Evolutionary conservation across 2,113 vertebrate species (phyloP), one percentile per base, ranked within the genome.

Genomic region (Clinocottus analis): DNA sequence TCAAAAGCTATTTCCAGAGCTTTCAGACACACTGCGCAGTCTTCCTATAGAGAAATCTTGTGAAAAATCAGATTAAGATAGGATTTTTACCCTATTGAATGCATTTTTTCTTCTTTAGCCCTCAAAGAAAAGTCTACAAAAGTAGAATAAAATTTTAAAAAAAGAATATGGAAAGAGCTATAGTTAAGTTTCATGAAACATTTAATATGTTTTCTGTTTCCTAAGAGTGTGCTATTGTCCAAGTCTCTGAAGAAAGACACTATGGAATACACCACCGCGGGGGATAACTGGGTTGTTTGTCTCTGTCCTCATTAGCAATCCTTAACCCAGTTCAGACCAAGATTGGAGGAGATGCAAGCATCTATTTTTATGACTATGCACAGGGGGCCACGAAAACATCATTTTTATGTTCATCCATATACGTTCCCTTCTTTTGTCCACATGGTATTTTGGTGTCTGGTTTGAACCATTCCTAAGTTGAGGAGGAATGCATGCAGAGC

Each of bases 221-320:
- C 7, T 43, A 35, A 29, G 21, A 16, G 12, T 61, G 37, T 25
- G n/a, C 55, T 39, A 9, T 25, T 19, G 31, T 56, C 66, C 17
- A 64, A 47, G 17, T 37, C 47, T 65, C 23, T 77, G 43, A 19
- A 27, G 33, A 67, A 19, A 31, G 33, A 61, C 23, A 31, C 23
- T 21, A 13, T 70, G 51, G 39, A 60, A 59, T 55, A 27, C 25
- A 9, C 31, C 51, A 55, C 43, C 62, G 66, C 31, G 47, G 61
- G n/a, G 39, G 45, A 23, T 63, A 63, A 72, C 47, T 72, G 47
- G 61, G 55, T 76, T 77, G 73, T 72, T 85, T 76, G 72, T 66
- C 23, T 4, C 35, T 47, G 61, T 76, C 77, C 62, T 72, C 56
- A 77, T 77, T 73, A 81, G 25, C 31, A 23, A 31, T 68, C 16